Percentiles rank a stretch among this genome's conserved stretches.
Conservation (phyloP, 2,888 invertebrate genomes). For the Athalia rosae region DNA sequence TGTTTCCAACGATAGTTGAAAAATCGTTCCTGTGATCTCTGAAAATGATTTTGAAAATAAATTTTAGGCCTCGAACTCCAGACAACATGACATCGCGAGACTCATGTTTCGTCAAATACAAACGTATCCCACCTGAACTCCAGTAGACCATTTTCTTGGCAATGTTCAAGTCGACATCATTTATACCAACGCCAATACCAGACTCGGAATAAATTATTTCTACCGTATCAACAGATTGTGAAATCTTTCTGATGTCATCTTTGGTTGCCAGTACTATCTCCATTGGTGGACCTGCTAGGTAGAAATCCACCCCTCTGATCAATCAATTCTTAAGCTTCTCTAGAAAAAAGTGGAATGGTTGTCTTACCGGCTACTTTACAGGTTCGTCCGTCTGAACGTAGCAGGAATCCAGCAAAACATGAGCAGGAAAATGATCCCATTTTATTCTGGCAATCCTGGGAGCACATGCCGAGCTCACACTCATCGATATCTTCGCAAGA, state of each 20-base stretch:
- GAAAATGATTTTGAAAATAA: conserved; percentile 41
- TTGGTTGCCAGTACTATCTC: conserved; percentile 64
- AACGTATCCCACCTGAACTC: conserved; percentile 66
- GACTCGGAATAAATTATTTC: conserved; percentile 60
- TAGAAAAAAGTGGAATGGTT: neutral
- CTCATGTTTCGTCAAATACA: neutral
- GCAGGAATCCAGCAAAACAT: conserved; percentile 78
- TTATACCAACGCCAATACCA: conserved; percentile 66
- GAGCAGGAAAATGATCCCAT: conserved; percentile 78
- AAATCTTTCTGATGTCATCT: conserved; percentile 64
- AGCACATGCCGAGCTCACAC: conserved; percentile 79
- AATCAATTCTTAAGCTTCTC: neutral
- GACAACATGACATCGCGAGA: neutral
- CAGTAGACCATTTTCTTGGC: conserved; percentile 74
- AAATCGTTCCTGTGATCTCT: conserved; percentile 63
- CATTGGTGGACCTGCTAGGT: conserved; percentile 65
- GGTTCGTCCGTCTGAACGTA: conserved; percentile 79
- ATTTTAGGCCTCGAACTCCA: neutral
- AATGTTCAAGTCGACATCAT: conserved; percentile 76
- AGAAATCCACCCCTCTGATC: neutral
- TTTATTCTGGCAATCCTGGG: conserved; percentile 79
- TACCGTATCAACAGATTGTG: conserved; percentile 57
- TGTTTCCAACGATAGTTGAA: conserved; percentile 67
- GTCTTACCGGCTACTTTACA: conserved; percentile 80
- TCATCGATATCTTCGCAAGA: conserved; percentile 84